A percentile compares a stretch with the other conserved stretches of the same genome.
Evolutionary conservation across 2,113 vertebrate species (phyloP).

Genomic region (Melanerpes aurifrons): DNA sequence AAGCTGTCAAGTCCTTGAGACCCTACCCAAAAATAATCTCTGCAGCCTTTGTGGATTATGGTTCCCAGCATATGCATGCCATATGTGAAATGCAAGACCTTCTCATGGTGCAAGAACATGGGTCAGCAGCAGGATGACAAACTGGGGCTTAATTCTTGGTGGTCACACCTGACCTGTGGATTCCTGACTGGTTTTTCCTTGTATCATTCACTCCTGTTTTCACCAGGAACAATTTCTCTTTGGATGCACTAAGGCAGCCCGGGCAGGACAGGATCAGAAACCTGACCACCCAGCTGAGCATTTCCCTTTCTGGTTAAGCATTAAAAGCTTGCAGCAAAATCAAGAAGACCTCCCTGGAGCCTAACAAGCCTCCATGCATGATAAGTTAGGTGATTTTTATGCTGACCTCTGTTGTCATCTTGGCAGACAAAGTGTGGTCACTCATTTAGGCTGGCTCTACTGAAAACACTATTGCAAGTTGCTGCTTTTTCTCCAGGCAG

Average conservation of each 20-base stretch:
- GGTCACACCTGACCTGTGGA: not conserved
- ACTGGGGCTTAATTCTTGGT: not conserved
- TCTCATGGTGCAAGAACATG: not conserved
- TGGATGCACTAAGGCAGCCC: not conserved
- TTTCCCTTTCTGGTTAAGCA: not conserved
- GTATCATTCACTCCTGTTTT: not conserved
- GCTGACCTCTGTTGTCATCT: not conserved
- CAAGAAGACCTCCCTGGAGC: not conserved
- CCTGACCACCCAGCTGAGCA: not conserved
- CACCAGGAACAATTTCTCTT: accelerated
- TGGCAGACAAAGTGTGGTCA: not conserved
- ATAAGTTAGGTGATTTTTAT: not conserved
- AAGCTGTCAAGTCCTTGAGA: slow-evolving; percentile 7
- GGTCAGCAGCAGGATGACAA: not conserved
- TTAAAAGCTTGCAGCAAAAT: not conserved
- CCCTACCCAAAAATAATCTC: not conserved
- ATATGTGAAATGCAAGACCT: not conserved
- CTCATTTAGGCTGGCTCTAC: not conserved
- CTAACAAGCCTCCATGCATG: not conserved
- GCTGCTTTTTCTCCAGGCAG: not conserved
- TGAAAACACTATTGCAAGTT: not conserved
- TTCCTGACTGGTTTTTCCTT: not conserved
- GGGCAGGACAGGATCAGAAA: not conserved
- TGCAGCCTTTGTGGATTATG: not conserved
- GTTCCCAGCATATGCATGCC: not conserved